These are phyloP conservation scores for Drosophila borborema DNA, from an alignment of 2,888 invertebrate species.

Conservation along the genomic window DNA sequence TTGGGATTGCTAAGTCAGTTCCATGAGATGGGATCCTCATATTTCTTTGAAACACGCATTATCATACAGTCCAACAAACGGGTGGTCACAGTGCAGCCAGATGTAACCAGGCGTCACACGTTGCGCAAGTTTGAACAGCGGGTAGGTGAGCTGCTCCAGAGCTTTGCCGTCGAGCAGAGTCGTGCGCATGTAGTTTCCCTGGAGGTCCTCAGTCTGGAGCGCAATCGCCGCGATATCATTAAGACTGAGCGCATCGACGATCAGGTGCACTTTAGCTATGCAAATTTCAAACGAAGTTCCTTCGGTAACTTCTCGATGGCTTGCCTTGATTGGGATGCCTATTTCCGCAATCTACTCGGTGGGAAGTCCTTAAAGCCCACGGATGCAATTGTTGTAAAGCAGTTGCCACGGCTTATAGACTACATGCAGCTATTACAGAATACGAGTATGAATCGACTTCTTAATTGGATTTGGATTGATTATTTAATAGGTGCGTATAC, in stretches of 20 bases:
- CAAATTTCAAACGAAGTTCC: constrained; percentile 64
- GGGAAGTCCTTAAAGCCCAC: constrained; percentile 77
- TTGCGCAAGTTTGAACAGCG: constrained; percentile 80
- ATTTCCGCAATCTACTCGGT: constrained; percentile 78
- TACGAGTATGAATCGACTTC: constrained; percentile 73
- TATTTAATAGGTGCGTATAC: constrained; percentile 81
- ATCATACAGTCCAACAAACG: constrained; percentile 82
- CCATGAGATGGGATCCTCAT: constrained; percentile 81
- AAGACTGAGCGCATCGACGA: constrained; percentile 55
- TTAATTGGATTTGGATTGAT: constrained; percentile 83
- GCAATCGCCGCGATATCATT: constrained; percentile 76
- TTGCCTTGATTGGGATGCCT: constrained; percentile 80
- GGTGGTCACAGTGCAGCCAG: constrained; percentile 73
- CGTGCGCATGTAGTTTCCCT: constrained; percentile 79
- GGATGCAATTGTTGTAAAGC: constrained; percentile 73
- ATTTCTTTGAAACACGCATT: constrained; percentile 79
- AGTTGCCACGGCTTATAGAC: constrained; percentile 75
- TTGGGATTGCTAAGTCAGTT: constrained; percentile 75
- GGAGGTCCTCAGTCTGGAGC: constrained; percentile 82
- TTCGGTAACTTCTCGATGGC: constrained; percentile 57
- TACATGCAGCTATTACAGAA: constrained; percentile 77
- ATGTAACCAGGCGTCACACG: constrained; percentile 71
- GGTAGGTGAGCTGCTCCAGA: constrained; percentile 73
- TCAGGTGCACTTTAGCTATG: constrained; percentile 73
- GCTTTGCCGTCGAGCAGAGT: constrained; percentile 74